These are phyloP conservation scores for Gopherus flavomarginatus DNA, from an alignment of 2,113 vertebrate species.

Conservation along the genomic window DNA sequence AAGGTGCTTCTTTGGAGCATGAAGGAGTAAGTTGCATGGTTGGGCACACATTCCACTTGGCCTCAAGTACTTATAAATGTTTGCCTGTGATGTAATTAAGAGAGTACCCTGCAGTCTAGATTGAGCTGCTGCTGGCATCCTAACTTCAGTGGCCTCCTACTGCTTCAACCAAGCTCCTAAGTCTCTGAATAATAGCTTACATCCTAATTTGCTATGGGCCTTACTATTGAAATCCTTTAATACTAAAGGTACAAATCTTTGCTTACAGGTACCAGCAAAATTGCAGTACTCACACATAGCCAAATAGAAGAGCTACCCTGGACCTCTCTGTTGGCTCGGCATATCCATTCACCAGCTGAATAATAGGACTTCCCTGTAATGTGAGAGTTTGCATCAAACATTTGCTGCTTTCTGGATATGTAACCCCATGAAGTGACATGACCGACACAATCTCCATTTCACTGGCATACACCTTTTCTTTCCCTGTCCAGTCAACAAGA, in stretches of 20 bases:
- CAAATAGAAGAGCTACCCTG: not conserved
- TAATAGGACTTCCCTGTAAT: not conserved
- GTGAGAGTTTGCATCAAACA: not conserved
- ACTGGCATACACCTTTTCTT: not conserved
- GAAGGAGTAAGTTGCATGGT: not conserved
- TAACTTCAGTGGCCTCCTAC: not conserved
- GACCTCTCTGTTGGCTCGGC: not conserved
- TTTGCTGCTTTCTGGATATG: accelerated
- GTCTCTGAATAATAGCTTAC: not conserved
- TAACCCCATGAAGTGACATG: accelerated
- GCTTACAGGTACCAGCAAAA: not conserved
- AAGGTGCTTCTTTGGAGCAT: not conserved
- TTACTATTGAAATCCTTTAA: not conserved
- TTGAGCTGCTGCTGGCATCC: not conserved
- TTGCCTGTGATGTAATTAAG: not conserved
- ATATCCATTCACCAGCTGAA: not conserved
- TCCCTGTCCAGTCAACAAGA: not conserved
- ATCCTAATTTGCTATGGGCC: not conserved
- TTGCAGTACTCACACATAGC: not conserved
- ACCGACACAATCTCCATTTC: not conserved
- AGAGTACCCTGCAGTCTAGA: not conserved
- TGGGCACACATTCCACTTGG: not conserved
- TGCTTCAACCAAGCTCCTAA: not conserved
- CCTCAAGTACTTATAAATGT: not conserved
- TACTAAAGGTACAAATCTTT: not conserved